Evolutionary conservation across 2,113 vertebrate species (phyloP).

Genomic region (Pachyramphus minor): DNA sequence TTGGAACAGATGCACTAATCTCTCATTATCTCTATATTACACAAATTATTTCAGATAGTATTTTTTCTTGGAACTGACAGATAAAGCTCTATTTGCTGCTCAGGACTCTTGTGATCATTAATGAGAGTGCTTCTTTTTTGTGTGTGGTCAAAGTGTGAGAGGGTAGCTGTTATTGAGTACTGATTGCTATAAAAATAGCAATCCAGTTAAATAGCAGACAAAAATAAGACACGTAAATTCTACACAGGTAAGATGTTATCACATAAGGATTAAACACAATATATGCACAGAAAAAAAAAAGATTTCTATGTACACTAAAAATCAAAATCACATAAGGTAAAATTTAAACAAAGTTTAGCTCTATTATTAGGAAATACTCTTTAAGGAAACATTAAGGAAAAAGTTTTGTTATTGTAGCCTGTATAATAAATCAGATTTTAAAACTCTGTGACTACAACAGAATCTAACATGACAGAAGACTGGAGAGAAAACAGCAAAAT

Average conservation of each 20-base stretch:
- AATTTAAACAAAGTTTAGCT: not conserved
- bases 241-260: rapidly evolving
- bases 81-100: slow-evolving; percentile 12
- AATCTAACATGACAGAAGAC: not conserved
- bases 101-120: slow-evolving; percentile 49
- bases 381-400: not conserved
- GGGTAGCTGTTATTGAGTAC: not conserved
- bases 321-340: not conserved
- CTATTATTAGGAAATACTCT: not conserved
- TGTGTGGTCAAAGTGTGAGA: not conserved
- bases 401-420: not conserved
- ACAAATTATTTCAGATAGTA: slow-evolving; percentile 24
- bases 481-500: not conserved
- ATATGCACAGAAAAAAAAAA: not conserved
- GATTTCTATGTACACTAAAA: not conserved
- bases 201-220: not conserved
- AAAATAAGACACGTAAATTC: not conserved
- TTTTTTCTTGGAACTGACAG: slow-evolving; percentile 20
- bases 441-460: not conserved
- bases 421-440: not conserved
- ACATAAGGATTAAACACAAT: not conserved
- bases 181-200: not conserved
- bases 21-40: slow-evolving; percentile 39
- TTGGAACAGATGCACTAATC: slow-evolving; percentile 52
- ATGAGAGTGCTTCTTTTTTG: slow-evolving; percentile 18